These are phyloP conservation scores for Liasis olivaceus DNA, from an alignment of 2,797 vertebrate genomes.

Conservation along the genomic window DNA sequence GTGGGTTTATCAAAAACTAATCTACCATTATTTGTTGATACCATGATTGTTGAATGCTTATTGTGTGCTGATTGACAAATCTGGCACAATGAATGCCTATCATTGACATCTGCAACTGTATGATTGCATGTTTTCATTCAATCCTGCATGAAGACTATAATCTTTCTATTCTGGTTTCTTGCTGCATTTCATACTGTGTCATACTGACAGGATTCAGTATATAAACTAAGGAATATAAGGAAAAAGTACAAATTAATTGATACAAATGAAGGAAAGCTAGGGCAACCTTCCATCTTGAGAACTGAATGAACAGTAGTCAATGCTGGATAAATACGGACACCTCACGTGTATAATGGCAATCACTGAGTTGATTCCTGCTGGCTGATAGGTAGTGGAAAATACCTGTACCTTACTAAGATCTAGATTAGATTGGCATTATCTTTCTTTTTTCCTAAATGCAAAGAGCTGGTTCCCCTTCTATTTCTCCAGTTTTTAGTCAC, in stretches of 20 bases:
- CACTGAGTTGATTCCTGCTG: neutral
- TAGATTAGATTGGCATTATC: neutral
- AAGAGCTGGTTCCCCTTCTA: neutral
- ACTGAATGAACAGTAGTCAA: neutral
- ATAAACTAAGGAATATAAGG: neutral
- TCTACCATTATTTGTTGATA: constrained; percentile 9
- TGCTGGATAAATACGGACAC: neutral
- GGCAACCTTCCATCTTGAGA: neutral
- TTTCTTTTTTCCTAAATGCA: neutral
- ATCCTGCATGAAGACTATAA: constrained; percentile 25
- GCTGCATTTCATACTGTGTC: neutral
- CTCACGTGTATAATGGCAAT: too few species aligned
- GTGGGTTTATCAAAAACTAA: constrained; percentile 1
- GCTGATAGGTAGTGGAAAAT: neutral
- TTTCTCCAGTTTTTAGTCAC: neutral
- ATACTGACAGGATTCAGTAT: constrained; percentile 8
- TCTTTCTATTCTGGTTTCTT: constrained; percentile 29
- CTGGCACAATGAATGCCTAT: constrained; percentile 4
- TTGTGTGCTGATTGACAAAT: constrained; percentile 26
- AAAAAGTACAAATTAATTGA: neutral
- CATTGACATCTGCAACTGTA: constrained; percentile 20
- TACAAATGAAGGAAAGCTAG: neutral
- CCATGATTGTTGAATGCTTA: neutral
- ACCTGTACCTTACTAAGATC: neutral
- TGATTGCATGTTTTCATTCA: constrained; percentile 37